Base-by-base conservation (phyloP, 1,140 invertebrate species). In the Agrypnia vestita region DNA sequence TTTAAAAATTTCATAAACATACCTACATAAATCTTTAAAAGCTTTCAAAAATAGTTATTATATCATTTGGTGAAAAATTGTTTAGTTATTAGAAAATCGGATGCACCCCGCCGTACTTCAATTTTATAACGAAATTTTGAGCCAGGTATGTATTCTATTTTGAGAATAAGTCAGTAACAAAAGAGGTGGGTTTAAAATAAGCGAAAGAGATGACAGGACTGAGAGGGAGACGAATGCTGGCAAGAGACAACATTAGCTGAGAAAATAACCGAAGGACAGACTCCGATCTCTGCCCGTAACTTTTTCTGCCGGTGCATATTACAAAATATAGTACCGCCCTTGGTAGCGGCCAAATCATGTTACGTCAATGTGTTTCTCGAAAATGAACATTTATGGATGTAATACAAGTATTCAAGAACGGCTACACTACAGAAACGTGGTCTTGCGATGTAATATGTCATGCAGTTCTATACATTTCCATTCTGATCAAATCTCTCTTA, bases 121-220 rank as follows among this genome's bases (percentile, higher is more conserved):
- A 35, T 35, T 35, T 35, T 35, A 35, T n/a, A 35, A 35, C 6
- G 25, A 35, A 35, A 35, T 35, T 35, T 35, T 35, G 25, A 35
- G 25, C 25, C 25, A 35, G 25, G 25, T 35, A 35, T 35, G 74
- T 76, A 76, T 76, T 77, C 62, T 77, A 77, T 77, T 77, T 77
- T 67, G 15, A 55, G 62, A 67, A 49, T 44, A 76, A 53, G 6
- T 15, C 19, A 10, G 76, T 69, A 59, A 61, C 62, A 77, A 77
- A 64, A 77, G 56, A 35, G 76, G 19, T 21, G 76, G 62, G 76
- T 69, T 77, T 69, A 53, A 69, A 77, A 77, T 77, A 69, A 64
- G 46, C 19, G 44, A 62, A 59, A n/a, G 49, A 55, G 49, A 74
- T 43, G 51, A 12, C 4, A 6, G 74, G 35, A 17, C 25, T 35